Percentiles rank a stretch among this genome's conserved stretches.
Conservation (phyloP, 2,888 invertebrate genomes). For the Nephrocerus scutellatus region DNA sequence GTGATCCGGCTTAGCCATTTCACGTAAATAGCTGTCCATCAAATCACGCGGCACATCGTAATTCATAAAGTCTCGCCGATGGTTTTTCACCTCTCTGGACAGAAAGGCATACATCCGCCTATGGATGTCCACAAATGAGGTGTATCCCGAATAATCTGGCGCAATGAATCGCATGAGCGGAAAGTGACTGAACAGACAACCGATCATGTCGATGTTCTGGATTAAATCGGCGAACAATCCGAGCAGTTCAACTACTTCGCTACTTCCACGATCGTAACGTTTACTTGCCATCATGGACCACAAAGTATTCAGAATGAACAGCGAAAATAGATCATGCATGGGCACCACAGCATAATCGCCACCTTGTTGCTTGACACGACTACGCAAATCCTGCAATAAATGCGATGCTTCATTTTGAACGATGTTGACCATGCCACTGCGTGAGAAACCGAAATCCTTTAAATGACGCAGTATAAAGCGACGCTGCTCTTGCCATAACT, state of each 20-base stretch:
- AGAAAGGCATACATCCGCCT: constrained; percentile 66
- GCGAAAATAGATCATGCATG: constrained; percentile 69
- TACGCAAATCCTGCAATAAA: constrained; percentile 52
- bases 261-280: constrained; percentile 63
- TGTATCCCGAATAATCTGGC: constrained; percentile 71
- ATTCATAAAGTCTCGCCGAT: constrained; percentile 56
- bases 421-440: constrained; percentile 65
- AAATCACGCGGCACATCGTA: constrained; percentile 64
- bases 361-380: constrained; percentile 42
- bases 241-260: constrained; percentile 62
- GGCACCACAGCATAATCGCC: constrained; percentile 51
- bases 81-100: constrained; percentile 61
- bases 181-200: constrained; percentile 72
- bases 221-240: constrained; percentile 63
- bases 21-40: constrained; percentile 73
- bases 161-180: constrained; percentile 64
- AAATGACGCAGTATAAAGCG: constrained; percentile 69
- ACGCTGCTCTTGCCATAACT: constrained; percentile 67
- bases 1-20: constrained; percentile 55
- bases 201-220: constrained; percentile 72
- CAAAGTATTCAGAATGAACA: constrained; percentile 69
- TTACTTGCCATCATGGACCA: constrained; percentile 80
- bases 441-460: constrained; percentile 75
- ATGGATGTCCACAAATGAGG: constrained; percentile 63
- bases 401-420: constrained; percentile 63